Conservation (phyloP, 1,140 invertebrate genomes). For the Galleria mellonella region DNA sequence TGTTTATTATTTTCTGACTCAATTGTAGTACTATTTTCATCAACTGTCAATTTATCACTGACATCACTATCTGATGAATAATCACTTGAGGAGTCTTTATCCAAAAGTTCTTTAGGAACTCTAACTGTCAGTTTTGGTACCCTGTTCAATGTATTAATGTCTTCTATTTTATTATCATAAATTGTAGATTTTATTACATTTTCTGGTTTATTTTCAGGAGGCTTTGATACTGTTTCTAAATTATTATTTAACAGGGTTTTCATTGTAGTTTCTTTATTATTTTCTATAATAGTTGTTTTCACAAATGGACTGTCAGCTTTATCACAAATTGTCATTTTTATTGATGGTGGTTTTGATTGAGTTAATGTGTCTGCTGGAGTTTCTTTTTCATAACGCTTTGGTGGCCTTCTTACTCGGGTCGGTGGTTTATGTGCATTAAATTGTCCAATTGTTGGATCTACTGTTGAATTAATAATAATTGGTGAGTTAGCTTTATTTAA, state of each 20-base stretch:
- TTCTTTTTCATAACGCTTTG: slow-evolving; percentile 67
- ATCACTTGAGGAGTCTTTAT: slow-evolving; percentile 71
- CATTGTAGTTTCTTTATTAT: slow-evolving; percentile 48
- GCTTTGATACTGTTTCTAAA: slow-evolving; percentile 27
- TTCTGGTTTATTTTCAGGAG: slow-evolving; percentile 40
- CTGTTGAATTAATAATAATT: slow-evolving; percentile 66
- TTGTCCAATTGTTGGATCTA: slow-evolving; percentile 57
- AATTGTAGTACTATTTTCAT: slow-evolving; percentile 32
- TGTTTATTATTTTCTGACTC: slow-evolving; percentile 19
- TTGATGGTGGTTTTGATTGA: slow-evolving; percentile 42
- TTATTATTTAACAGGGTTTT: slow-evolving; percentile 61
- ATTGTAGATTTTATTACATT: slow-evolving; percentile 59
- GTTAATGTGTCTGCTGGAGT: slow-evolving; percentile 5
- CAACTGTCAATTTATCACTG: slow-evolving; percentile 75
- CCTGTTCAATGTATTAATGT: slow-evolving; percentile 62
- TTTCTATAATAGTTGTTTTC: slow-evolving; percentile 63
- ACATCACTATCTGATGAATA: slow-evolving; percentile 75
- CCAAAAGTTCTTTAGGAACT: slow-evolving; percentile 68
- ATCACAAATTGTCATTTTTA: slow-evolving; percentile 69
- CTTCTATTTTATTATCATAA: slow-evolving; percentile 64
- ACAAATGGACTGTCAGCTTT: slow-evolving; percentile 67
- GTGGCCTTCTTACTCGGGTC: slow-evolving; percentile 53
- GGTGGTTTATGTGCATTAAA: slow-evolving; percentile 58
- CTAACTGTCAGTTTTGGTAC: slow-evolving; percentile 69
- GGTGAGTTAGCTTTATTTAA: slow-evolving; percentile 64